Evolutionary conservation across 1,140 invertebrate species (phyloP).

Genomic region (Homarus americanus): DNA sequence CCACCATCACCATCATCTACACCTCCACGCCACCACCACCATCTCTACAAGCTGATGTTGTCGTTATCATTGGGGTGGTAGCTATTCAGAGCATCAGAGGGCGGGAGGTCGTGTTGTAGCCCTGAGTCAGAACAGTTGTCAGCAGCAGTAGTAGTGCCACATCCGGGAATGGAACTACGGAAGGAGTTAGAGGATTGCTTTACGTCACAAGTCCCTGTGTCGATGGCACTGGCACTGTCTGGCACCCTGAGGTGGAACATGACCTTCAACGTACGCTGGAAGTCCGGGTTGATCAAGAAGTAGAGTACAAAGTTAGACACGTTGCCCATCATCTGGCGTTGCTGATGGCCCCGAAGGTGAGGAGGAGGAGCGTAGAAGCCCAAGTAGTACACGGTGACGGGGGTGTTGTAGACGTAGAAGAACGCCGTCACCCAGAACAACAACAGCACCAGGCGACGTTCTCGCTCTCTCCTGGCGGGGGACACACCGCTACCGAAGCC

Average conservation of each 20-base stretch:
- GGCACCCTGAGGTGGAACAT: background rate
- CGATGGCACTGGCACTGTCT: too few relatives aligned
- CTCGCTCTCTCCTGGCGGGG: slow-evolving; percentile 41
- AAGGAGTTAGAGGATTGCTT: too few relatives aligned
- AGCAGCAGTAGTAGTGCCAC: background rate
- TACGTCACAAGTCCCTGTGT: background rate
- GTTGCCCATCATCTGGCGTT: slow-evolving; percentile 66
- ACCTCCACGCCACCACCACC: background rate
- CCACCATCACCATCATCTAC: too few relatives aligned
- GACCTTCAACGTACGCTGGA: background rate
- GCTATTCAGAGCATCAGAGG: background rate
- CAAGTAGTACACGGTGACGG: slow-evolving; percentile 57
- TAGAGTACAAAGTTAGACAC: slow-evolving; percentile 52
- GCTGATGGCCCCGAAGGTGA: slow-evolving; percentile 47
- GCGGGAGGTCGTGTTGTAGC: background rate
- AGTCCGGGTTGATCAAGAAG: slow-evolving; percentile 45
- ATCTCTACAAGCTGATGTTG: background rate
- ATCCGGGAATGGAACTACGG: too few relatives aligned
- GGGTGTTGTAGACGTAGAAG: slow-evolving; percentile 66
- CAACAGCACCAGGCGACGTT: slow-evolving; percentile 52
- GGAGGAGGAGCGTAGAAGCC: slow-evolving; percentile 12
- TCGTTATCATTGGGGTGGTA: background rate
- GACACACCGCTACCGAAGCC: slow-evolving; percentile 49
- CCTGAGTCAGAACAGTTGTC: background rate
- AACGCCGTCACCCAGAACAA: slow-evolving; percentile 55